Base-by-base conservation (phyloP, 2,888 invertebrate genomes). In the Caenorhabditis sp. region DNA sequence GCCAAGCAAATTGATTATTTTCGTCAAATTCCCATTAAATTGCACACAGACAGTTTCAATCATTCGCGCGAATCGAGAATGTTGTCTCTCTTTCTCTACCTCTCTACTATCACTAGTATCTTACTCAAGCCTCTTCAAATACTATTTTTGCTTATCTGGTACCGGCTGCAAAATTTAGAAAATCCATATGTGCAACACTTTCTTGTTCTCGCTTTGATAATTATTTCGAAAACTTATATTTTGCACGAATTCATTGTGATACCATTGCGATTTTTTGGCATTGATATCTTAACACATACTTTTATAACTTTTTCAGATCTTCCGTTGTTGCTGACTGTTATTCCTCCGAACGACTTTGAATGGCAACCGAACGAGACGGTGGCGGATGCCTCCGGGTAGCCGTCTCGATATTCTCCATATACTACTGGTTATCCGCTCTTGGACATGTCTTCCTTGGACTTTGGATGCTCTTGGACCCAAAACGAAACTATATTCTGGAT, bases 391-490 rank as follows among this genome's bases (percentile, higher is more conserved):
- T 78, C 5, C 77, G 82, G 51, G 61, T 77, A 15, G 62, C 82
- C 44, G 77, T 82, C 53, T 71, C 72, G 2, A 69, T 78, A 18
- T 82, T 72, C n/a, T 68, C 82, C 1, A 56, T 82, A 2, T 64
- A 47, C 6, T 82, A 65, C 28, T 83, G 76, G 83, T 67, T 60
- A 11, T 69, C 79, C 32, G 92, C 90, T 15, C 62, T 91, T 9
- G 89, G 61, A 2, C 71, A 92, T 55, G 69, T 92, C n/a, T 82
- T 86, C 18, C 74, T 91, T 28, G 90, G 88, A 28, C 62, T 90
- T 8, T 92, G 91, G 90, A 86, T 92, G 82, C 82, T 90, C 4
- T 68, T 90, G 11, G 91, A 91, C 65, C 91, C 91, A n/a, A 85
- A 86, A 47, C 62, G 89, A 50, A 86, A 80, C 51, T 91, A 91